phyloP scores from a whole-genome alignment of 2,797 vertebrate species.

The Alfaro cultratus region DNA sequence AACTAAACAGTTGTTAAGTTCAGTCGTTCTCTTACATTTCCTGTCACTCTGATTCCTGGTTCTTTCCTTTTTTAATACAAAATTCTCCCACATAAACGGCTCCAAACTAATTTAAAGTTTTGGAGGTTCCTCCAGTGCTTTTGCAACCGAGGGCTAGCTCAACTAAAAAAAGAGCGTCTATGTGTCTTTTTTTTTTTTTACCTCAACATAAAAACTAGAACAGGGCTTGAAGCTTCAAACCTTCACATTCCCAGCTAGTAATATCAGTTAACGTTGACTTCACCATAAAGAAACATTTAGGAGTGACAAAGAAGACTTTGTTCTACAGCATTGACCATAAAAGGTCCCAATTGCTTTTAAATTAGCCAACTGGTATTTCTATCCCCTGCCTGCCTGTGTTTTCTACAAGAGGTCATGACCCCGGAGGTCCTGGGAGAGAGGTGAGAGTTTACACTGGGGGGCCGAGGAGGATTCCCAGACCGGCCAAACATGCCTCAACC shows the following conservation, averaged over 20 bases:
- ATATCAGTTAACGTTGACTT: background rate
- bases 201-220: background rate
- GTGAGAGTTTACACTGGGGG: slow-evolving; percentile 67
- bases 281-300: background rate
- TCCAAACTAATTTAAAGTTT: background rate
- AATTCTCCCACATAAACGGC: background rate
- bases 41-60: background rate
- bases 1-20: background rate
- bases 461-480: slow-evolving; percentile 49
- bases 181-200: too few relatives aligned
- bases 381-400: background rate
- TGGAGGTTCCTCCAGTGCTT: background rate
- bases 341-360: background rate
- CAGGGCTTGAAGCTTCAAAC: background rate
- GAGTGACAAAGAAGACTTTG: background rate
- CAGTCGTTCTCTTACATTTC: background rate
- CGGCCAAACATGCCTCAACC: slow-evolving; percentile 61
- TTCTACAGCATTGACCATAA: background rate
- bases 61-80: background rate
- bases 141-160: background rate
- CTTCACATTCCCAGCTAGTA: background rate
- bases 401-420: slow-evolving; percentile 62
- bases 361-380: background rate
- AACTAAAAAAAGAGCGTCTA: background rate
- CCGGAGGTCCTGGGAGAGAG: slow-evolving; percentile 38